phyloP scores from a whole-genome alignment of 2,888 invertebrate genomes.

The Abrostola triplasia region DNA sequence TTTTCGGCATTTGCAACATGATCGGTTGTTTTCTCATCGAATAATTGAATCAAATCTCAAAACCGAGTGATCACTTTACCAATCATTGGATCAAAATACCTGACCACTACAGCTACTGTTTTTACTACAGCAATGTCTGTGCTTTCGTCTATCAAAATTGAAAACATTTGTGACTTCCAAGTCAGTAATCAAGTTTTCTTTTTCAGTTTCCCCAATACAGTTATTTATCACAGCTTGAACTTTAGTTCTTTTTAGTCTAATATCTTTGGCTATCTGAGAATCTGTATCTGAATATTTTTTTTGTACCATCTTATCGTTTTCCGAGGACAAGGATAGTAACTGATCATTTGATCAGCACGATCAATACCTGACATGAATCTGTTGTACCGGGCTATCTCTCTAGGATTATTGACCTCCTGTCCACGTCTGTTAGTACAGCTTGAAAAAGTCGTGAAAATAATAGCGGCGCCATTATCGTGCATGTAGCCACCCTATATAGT shows the following conservation, averaged over 20 bases:
- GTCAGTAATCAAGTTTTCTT: conserved; percentile 14
- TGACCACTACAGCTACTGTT: conserved; percentile 20
- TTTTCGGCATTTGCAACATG: background rate
- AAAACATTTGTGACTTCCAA: conserved; percentile 27
- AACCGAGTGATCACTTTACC: conserved; percentile 11
- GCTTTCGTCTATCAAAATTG: conserved; percentile 30
- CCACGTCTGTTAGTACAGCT: conserved; percentile 33
- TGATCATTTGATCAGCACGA: conserved; percentile 35
- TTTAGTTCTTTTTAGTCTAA: too few species aligned
- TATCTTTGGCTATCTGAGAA: too few species aligned
- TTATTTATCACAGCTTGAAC: too few species aligned
- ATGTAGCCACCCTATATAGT: too few species aligned
- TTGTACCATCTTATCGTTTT: conserved; percentile 45
- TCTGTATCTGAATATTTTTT: too few species aligned
- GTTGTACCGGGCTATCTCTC: conserved; percentile 41
- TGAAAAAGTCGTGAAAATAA: too few species aligned
- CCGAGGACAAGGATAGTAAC: conserved; percentile 42
- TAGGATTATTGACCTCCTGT: conserved; percentile 8
- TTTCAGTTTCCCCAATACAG: conserved; percentile 20
- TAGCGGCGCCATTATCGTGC: too few species aligned
- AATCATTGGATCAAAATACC: too few species aligned
- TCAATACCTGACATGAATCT: conserved; percentile 39
- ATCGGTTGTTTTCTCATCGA: conserved; percentile 3
- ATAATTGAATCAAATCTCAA: conserved; percentile 15
- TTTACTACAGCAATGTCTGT: conserved; percentile 29